These are phyloP conservation scores for Gnathonemus longibarbis DNA, from an alignment of 2,113 vertebrate genomes.

Conservation along the genomic window DNA sequence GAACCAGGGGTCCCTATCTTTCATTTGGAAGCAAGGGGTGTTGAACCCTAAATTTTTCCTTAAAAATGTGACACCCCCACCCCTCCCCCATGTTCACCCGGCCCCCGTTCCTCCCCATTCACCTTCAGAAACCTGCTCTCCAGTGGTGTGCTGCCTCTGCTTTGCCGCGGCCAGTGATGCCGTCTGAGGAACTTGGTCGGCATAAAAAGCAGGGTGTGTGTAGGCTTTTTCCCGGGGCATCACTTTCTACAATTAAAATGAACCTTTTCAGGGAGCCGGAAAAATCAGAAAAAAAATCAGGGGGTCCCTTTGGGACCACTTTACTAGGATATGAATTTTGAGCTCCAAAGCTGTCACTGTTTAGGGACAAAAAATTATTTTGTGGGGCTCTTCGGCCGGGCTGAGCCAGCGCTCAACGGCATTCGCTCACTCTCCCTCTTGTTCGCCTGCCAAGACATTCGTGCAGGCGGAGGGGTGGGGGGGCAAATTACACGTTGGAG, in stretches of 20 bases:
- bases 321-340: slow-evolving; percentile 39
- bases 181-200: slow-evolving; percentile 53
- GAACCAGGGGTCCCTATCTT: slow-evolving; percentile 7
- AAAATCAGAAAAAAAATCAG: slow-evolving; percentile 59
- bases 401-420: slow-evolving; percentile 39
- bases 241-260: slow-evolving; percentile 66
- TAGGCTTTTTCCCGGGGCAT: slow-evolving; percentile 56
- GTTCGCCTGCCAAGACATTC: slow-evolving; percentile 48
- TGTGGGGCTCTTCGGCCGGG: slow-evolving; percentile 41
- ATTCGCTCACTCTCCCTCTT: slow-evolving; percentile 40
- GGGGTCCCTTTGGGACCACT: slow-evolving; percentile 25
- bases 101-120: slow-evolving; percentile 23
- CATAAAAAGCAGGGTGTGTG: slow-evolving; percentile 58
- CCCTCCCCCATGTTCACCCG: background rate
- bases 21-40: background rate
- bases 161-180: slow-evolving; percentile 54
- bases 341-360: slow-evolving; percentile 30
- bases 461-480: slow-evolving; percentile 37
- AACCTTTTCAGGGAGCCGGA: slow-evolving; percentile 42
- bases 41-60: slow-evolving; percentile 2
- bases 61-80: slow-evolving; percentile 9
- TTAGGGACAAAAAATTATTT: slow-evolving; percentile 51
- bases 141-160: slow-evolving; percentile 52
- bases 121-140: slow-evolving; percentile 44
- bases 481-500: slow-evolving; percentile 13